Evolutionary conservation across 2,888 invertebrate genomes (phyloP).

Genomic region (Mactromeris polynyma): DNA sequence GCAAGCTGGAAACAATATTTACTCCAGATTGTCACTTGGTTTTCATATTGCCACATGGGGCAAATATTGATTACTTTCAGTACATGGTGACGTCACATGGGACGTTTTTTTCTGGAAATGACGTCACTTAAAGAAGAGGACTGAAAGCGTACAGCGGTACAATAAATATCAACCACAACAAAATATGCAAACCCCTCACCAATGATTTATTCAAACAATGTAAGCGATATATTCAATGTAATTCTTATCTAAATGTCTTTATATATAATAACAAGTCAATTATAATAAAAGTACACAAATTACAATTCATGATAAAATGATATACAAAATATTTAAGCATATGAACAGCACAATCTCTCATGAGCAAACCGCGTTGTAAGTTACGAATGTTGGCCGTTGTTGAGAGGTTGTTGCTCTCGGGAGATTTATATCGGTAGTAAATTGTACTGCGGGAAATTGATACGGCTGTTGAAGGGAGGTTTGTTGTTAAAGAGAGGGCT

Average conservation of each 20-base stretch:
- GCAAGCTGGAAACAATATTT: no score
- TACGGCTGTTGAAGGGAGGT: no score
- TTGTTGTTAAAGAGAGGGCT: no score
- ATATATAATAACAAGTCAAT: background rate
- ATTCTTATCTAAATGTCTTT: background rate
- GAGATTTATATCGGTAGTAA: no score
- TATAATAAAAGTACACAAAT: background rate
- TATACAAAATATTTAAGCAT: background rate
- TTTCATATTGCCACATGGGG: no score
- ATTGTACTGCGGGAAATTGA: no score
- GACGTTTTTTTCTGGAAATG: background rate
- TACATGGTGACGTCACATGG: background rate
- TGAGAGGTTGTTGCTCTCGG: no score
- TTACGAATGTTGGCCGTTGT: no score
- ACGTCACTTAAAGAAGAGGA: no score
- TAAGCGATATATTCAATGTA: slow-evolving; percentile 4
- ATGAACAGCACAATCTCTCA: background rate
- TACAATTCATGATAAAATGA: background rate
- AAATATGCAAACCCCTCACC: background rate
- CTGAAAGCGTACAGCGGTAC: background rate
- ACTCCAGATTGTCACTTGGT: no score
- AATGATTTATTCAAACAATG: background rate
- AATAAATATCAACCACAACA: background rate
- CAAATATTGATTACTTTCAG: no score
- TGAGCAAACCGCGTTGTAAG: no score